A percentile compares a stretch with the other conserved stretches of the same genome.
Evolutionary conservation across 2,797 vertebrate species (phyloP).

Genomic region (Podarcis siculus): DNA sequence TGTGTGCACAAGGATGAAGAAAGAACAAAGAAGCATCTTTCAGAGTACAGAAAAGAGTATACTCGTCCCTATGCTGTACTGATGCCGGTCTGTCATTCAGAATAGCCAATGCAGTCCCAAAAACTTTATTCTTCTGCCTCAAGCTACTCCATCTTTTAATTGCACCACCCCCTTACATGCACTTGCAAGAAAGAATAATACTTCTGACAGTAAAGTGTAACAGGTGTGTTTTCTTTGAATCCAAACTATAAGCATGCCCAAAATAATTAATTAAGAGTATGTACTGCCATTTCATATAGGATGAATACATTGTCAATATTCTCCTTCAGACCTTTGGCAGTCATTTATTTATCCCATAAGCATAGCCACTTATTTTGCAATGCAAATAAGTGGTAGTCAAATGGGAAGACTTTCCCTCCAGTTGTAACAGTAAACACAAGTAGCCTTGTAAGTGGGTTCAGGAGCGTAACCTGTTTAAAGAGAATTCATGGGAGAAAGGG

Average conservation of each 20-base stretch:
- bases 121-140: neutral
- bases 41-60: neutral
- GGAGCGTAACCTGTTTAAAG: neutral
- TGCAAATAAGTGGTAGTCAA: conserved; percentile 85
- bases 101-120: neutral
- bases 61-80: neutral
- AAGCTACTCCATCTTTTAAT: neutral
- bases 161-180: neutral
- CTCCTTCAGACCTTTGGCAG: conserved; percentile 77
- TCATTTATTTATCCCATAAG: conserved; percentile 89
- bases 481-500: neutral
- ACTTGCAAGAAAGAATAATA: neutral
- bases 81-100: neutral
- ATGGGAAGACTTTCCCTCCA: conserved; percentile 79
- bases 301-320: conserved; percentile 70
- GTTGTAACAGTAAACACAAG: neutral
- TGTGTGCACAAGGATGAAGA: no score
- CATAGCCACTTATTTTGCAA: conserved; percentile 86
- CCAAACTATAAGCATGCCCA: neutral
- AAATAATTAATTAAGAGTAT: conserved; percentile 8
- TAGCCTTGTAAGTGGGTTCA: neutral
- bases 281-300: conserved; percentile 79
- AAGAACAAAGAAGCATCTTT: no score
- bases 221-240: neutral
- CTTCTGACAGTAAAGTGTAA: neutral